A percentile compares a stretch with the other conserved stretches of the same genome.
phyloP scores from a whole-genome alignment of 53 echinoderm and acorn worm species.

The Antedon mediterranea region DNA sequence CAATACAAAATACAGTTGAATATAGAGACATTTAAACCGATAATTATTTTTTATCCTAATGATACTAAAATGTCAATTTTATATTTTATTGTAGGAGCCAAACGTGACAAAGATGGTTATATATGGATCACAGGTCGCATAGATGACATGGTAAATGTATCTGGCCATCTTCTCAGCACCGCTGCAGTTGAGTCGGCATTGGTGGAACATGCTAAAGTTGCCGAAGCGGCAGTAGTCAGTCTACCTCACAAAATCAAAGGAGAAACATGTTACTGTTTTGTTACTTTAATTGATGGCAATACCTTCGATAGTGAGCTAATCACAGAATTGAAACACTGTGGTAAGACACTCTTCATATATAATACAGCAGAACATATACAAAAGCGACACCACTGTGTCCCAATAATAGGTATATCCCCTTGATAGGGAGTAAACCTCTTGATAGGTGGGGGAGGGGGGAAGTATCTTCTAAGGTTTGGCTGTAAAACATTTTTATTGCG shows the following conservation, averaged over 20 bases:
- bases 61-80: too few relatives aligned
- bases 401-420: too few relatives aligned
- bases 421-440: too few relatives aligned
- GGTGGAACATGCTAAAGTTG: constrained; percentile 59
- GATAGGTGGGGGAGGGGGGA: too few relatives aligned
- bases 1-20: too few relatives aligned
- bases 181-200: constrained; percentile 85
- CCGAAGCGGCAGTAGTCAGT: constrained; percentile 82
- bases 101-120: constrained; percentile 83
- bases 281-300: constrained; percentile 57
- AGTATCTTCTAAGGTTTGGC: too few relatives aligned
- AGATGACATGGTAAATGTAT: constrained; percentile 98
- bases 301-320: not conserved
- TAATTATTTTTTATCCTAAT: too few relatives aligned
- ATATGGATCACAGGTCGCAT: constrained; percentile 95
- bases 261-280: constrained; percentile 85
- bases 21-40: too few relatives aligned
- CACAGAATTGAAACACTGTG: not conserved
- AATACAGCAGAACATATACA: not conserved
- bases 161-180: constrained; percentile 88
- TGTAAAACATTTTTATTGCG: too few relatives aligned
- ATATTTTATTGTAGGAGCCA: constrained; percentile 42
- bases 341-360: not conserved
- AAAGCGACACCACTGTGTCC: too few relatives aligned
- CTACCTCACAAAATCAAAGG: constrained; percentile 84